Evolutionary conservation across 2,797 vertebrate genomes (phyloP).

Genomic region (Triplophysa bombifrons): DNA sequence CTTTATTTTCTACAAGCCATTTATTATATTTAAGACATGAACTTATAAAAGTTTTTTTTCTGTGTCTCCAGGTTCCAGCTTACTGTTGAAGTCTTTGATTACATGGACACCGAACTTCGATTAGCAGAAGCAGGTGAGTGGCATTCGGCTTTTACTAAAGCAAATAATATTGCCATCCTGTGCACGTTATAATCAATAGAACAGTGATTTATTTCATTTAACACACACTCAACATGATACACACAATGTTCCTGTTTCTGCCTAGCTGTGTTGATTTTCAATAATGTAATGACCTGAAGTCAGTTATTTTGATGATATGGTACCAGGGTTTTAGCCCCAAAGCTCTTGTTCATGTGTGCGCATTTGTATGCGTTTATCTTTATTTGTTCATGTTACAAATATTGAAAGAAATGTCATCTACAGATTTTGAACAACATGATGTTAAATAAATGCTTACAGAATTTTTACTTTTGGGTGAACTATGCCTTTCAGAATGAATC

Average conservation of each 20-base stretch:
- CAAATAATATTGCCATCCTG: neutral
- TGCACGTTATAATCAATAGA: neutral
- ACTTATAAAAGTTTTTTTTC: neutral
- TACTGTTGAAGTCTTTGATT: slow-evolving; percentile 97
- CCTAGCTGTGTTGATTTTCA: neutral
- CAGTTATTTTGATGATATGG: neutral
- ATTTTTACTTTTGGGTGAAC: no score
- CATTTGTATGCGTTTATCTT: neutral
- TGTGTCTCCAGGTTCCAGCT: slow-evolving; percentile 88
- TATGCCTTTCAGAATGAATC: neutral
- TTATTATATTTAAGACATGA: neutral
- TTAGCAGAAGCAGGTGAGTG: slow-evolving; percentile 90
- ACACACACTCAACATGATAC: neutral
- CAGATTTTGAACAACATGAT: no score
- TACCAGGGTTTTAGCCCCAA: no score
- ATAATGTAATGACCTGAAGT: neutral
- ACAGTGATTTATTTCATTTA: neutral
- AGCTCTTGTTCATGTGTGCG: neutral
- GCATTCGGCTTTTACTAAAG: neutral
- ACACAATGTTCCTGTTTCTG: neutral
- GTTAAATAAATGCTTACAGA: no score
- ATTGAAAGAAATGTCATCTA: no score
- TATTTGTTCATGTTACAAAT: neutral
- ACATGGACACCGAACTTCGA: slow-evolving; percentile 92
- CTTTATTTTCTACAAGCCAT: no score